Evolutionary conservation across 1,140 invertebrate species (phyloP), one percentile per base, ranked within the genome.

Genomic region (Phymorhynchus buccinoides): DNA sequence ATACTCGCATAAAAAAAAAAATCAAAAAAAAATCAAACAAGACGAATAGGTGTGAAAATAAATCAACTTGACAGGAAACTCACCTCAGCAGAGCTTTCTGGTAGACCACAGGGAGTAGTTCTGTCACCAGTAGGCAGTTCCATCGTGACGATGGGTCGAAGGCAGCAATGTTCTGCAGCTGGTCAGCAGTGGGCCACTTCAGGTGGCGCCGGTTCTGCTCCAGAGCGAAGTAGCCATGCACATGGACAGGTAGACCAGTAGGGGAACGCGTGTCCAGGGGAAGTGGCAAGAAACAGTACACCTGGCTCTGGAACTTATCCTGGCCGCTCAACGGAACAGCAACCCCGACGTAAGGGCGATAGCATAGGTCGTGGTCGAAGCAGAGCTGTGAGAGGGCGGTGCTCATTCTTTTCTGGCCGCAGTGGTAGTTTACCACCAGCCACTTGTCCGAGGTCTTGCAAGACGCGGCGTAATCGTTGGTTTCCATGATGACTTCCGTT

Each of bases 241-340:
- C 87, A 73, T 92, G 91, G 14, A 93, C 87, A 6, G 91, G 92
- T 32, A 91, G 87, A 12, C 92, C 92, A 1, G 90, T 90, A 22
- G 87, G 75, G 75, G 86, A 89, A 62, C 84, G 73, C 32, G 86
- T 66, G 66, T 88, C 83, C 39, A 89, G 83, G 37, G 91, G 91
- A 7, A 93, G 87, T 16, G 92, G 92, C 27, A 93, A 78, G 68
- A 91, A 91, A 81, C 91, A 92, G 84, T 91, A 93, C 2, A 92
- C 79, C 52, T 91, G 91, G 52, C 84, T 80, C 68, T 84, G 42
- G 18, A 75, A 84, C 0, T 73, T 7, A 27, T 37, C 39, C 37
- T 79, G 77, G 22, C 41, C 75, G 27, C 22, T 56, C 52, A 83
- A 82, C 44, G 85, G 89, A 35, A 87, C 83, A 84, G 80, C 85